Conservation (phyloP, 2,797 vertebrate species). For the Lacerta bilineata region DNA sequence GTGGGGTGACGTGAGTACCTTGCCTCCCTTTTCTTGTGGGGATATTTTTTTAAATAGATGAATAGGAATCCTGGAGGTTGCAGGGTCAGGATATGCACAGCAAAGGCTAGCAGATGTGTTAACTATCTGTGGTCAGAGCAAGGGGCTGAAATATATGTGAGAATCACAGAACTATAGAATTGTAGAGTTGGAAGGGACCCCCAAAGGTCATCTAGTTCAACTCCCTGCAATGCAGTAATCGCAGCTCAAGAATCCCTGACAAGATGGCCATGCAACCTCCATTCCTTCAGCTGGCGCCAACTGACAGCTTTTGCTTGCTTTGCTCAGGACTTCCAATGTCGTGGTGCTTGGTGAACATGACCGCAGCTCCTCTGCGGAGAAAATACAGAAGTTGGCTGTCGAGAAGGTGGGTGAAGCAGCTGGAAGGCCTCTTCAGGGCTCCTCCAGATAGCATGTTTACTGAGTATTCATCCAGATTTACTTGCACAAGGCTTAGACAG, state of each 20-base stretch:
- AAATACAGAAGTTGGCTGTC: slow-evolving; percentile 76
- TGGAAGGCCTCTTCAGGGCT: neutral
- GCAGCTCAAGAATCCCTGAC: no score
- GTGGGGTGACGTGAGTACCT: slow-evolving; percentile 51
- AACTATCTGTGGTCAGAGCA: no score
- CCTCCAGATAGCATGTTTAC: no score
- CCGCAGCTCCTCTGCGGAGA: slow-evolving; percentile 76
- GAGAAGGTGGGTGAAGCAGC: slow-evolving; percentile 65
- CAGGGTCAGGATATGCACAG: neutral
- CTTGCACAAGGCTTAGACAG: no score
- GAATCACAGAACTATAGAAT: no score
- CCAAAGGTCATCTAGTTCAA: no score
- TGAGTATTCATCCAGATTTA: no score
- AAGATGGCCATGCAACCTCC: no score
- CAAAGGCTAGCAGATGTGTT: neutral
- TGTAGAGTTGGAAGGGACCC: no score
- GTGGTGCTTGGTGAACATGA: slow-evolving; percentile 82
- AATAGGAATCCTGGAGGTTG: neutral
- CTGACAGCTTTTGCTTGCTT: neutral
- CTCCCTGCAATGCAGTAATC: no score
- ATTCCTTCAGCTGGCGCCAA: neutral
- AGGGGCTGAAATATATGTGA: neutral
- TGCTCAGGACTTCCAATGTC: slow-evolving; percentile 69
- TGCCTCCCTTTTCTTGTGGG: neutral
- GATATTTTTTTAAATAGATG: neutral